These are phyloP conservation scores for Delphinus delphis DNA, from an alignment of 2,113 vertebrate species.

Conservation along the genomic window DNA sequence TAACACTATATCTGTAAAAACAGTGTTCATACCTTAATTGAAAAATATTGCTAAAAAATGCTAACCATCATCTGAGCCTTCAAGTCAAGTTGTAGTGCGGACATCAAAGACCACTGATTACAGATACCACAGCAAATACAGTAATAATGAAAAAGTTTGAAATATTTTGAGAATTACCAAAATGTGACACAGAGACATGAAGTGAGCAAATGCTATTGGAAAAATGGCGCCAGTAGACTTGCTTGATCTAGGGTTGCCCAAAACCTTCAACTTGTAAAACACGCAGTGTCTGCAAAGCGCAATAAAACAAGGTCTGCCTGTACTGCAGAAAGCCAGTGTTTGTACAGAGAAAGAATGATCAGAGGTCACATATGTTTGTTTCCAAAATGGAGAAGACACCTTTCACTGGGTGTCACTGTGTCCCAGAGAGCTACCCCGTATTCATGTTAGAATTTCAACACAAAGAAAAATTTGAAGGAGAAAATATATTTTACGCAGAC, in stretches of 20 bases:
- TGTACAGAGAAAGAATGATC: slow-evolving; percentile 74
- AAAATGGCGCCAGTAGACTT: neutral
- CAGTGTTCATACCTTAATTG: neutral
- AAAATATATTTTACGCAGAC: neutral
- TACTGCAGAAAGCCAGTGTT: slow-evolving; percentile 82
- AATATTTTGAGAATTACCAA: too few species aligned
- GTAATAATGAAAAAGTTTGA: too few species aligned
- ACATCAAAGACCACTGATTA: too few species aligned
- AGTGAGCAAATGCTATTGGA: neutral
- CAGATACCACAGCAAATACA: too few species aligned
- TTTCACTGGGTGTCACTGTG: slow-evolving; percentile 73
- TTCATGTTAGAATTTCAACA: slow-evolving; percentile 62
- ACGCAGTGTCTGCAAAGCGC: neutral
- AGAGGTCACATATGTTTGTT: slow-evolving; percentile 79
- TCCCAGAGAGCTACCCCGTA: slow-evolving; percentile 49
- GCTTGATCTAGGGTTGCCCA: too few species aligned
- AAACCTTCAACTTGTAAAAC: neutral
- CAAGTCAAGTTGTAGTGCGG: too few species aligned
- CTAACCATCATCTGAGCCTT: neutral
- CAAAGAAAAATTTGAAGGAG: neutral
- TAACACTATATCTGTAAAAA: neutral
- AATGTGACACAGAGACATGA: neutral
- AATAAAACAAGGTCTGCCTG: neutral
- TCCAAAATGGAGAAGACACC: slow-evolving; percentile 69
- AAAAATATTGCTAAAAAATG: neutral